These are phyloP conservation scores for Panulirus ornatus DNA, from an alignment of 1,140 invertebrate genomes.

Conservation along the genomic window DNA sequence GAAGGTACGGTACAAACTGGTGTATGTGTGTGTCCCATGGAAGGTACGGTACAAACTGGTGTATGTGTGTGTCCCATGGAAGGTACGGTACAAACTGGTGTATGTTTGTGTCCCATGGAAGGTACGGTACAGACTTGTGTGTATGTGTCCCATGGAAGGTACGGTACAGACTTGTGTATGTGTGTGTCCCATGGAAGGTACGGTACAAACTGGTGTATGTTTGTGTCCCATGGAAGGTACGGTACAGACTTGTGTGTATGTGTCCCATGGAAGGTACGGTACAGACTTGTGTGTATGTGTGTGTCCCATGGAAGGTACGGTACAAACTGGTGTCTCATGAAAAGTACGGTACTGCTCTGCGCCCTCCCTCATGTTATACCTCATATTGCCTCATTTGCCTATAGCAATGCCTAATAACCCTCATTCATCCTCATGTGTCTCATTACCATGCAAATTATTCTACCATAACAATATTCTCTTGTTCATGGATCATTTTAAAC, in stretches of 20 bases:
- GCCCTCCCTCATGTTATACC: no score
- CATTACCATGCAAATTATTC: no score
- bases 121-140: not conserved
- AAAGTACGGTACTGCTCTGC: no score
- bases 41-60: not conserved
- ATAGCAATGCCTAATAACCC: no score
- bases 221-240: slow-evolving; percentile 90
- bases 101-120: not conserved
- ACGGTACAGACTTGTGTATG: slow-evolving; percentile 75
- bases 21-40: not conserved
- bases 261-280: not conserved
- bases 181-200: no score
- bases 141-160: slow-evolving; percentile 98
- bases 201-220: no score
- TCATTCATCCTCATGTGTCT: no score
- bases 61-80: not conserved
- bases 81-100: no score
- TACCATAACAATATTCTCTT: no score
- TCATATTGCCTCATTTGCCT: no score
- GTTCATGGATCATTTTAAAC: no score
- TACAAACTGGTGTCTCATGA: not conserved
- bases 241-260: slow-evolving; percentile 68
- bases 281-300: not conserved
- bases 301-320: not conserved
- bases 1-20: not conserved